These are phyloP conservation scores for Raphicerus campestris DNA, from an alignment of 2,113 vertebrate species.

Conservation along the genomic window DNA sequence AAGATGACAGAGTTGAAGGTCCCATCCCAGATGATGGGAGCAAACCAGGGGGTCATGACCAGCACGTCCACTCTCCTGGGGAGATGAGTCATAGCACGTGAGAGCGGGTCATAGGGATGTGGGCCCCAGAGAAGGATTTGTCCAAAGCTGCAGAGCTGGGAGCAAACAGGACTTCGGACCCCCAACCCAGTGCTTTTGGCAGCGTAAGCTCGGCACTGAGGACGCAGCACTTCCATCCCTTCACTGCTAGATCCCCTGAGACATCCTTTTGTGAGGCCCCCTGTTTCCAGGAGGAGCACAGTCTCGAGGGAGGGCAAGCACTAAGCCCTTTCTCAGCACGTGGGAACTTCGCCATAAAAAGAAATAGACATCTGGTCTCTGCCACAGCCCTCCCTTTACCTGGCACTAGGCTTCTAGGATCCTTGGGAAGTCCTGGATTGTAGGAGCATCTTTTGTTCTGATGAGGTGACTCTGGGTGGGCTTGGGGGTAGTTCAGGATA, in stretches of 20 bases:
- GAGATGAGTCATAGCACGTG: background rate
- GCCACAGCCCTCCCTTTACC: background rate
- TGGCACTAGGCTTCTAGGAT: no score
- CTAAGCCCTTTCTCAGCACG: background rate
- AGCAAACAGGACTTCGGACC: background rate
- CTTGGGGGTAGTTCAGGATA: background rate
- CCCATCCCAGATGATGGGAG: slow-evolving; percentile 39
- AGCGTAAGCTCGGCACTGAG: background rate
- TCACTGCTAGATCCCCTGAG: background rate
- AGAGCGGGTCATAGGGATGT: accelerated
- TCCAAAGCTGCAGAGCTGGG: background rate
- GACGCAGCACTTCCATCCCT: background rate
- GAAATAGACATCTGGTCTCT: background rate
- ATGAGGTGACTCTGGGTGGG: background rate
- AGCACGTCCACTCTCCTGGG: slow-evolving; percentile 30
- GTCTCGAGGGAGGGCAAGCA: background rate
- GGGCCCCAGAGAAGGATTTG: background rate
- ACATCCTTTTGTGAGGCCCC: background rate
- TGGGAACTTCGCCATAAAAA: background rate
- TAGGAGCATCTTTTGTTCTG: background rate
- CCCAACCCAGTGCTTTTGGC: background rate
- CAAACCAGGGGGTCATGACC: slow-evolving; percentile 44
- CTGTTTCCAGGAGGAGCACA: background rate
- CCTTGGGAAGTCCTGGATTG: background rate
- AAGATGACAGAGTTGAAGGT: slow-evolving; percentile 35